Percentiles rank a stretch among this genome's conserved stretches.
Evolutionary conservation across 2,113 vertebrate species (phyloP).

Genomic region (Sinosuthora webbiana): DNA sequence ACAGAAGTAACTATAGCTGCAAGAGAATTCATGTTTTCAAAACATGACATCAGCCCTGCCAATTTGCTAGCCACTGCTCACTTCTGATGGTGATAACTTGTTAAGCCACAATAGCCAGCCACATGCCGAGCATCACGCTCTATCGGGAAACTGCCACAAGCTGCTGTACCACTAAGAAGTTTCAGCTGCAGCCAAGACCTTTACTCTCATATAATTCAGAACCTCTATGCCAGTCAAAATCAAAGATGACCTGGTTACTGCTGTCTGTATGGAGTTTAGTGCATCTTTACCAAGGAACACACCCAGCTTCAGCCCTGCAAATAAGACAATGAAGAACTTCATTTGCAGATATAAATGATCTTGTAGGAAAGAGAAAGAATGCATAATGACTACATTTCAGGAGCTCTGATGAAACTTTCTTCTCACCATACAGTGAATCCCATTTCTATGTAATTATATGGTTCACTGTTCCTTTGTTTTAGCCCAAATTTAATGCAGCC

Average conservation of each 20-base stretch:
- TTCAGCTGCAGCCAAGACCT: not conserved
- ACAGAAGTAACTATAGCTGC: constrained; percentile 3
- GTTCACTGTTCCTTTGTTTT: not conserved
- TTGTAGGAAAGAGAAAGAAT: not conserved
- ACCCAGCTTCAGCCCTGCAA: not conserved
- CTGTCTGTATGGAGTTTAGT: not conserved
- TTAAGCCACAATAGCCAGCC: constrained; percentile 40
- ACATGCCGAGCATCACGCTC: not conserved
- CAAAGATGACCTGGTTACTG: not conserved
- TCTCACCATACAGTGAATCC: not conserved
- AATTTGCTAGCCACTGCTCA: not conserved
- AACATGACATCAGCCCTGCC: not conserved
- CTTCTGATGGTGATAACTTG: constrained; percentile 43
- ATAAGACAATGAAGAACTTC: not conserved
- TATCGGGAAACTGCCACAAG: not conserved
- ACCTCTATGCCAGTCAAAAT: not conserved
- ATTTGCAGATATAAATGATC: not conserved
- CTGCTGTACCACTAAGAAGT: not conserved
- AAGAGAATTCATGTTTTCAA: not conserved
- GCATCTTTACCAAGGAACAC: not conserved
- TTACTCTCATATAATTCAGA: not conserved
- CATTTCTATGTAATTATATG: not conserved
- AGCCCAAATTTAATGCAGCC: not conserved
- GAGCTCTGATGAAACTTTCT: not conserved
- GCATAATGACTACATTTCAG: not conserved